Conservation (phyloP, 2,888 invertebrate genomes). For the Pyrrhia umbra region DNA sequence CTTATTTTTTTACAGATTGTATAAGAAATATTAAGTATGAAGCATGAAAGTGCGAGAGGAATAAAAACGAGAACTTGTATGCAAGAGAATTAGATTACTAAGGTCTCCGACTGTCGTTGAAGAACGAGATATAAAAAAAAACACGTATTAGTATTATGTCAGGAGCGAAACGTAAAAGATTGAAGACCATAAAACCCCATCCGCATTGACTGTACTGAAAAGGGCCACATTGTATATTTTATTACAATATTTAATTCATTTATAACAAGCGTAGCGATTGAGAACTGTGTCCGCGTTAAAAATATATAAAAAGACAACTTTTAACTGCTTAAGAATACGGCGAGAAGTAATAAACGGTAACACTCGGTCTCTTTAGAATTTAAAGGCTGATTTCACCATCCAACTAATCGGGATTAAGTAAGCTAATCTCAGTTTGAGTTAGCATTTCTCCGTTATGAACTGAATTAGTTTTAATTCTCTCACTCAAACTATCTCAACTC, state of each 20-base stretch:
- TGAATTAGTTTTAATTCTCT: too few relatives aligned
- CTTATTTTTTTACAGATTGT: too few relatives aligned
- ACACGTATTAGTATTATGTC: constrained; percentile 37
- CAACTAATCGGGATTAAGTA: neutral
- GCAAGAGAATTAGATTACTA: too few relatives aligned
- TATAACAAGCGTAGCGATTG: constrained; percentile 54
- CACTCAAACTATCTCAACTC: neutral
- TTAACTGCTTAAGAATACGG: constrained; percentile 65
- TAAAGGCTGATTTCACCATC: constrained; percentile 33
- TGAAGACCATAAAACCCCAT: constrained; percentile 47
- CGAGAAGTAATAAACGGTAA: constrained; percentile 62
- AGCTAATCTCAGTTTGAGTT: neutral
- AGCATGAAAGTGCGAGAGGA: too few relatives aligned
- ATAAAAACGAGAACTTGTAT: too few relatives aligned
- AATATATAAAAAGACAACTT: constrained; percentile 52
- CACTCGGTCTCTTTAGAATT: constrained; percentile 63
- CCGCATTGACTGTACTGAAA: constrained; percentile 20
- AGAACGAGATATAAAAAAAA: too few relatives aligned
- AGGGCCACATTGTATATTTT: constrained; percentile 64
- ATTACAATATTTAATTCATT: constrained; percentile 56
- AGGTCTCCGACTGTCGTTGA: too few relatives aligned
- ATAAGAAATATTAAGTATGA: too few relatives aligned
- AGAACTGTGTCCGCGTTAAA: constrained; percentile 46
- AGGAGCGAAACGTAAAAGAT: constrained; percentile 44
- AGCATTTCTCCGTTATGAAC: too few relatives aligned